Evolutionary conservation across 2,888 invertebrate genomes (phyloP).

Genomic region (Hypomecis atomaria): DNA sequence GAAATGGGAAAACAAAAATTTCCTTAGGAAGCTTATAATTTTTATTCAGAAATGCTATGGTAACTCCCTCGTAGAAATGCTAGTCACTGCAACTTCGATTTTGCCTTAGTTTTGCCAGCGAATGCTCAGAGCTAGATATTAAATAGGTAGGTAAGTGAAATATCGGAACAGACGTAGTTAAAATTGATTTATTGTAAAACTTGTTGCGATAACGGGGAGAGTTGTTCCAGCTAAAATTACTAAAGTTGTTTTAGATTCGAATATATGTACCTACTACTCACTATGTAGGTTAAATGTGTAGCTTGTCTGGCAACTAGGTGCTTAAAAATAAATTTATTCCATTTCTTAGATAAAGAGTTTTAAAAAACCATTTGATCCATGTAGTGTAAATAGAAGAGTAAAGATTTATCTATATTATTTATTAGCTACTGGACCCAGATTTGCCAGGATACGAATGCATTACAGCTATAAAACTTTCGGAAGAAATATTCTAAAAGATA

Average conservation of each 20-base stretch:
- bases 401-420: too few relatives aligned
- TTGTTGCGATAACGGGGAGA: constrained; percentile 46
- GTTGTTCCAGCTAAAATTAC: constrained; percentile 37
- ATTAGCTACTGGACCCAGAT: too few relatives aligned
- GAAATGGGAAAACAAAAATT: background rate
- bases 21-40: background rate
- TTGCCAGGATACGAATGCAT: too few relatives aligned
- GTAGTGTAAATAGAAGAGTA: too few relatives aligned
- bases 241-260: constrained; percentile 28
- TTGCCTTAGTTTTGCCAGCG: constrained; percentile 42
- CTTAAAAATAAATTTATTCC: too few relatives aligned
- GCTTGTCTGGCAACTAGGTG: too few relatives aligned
- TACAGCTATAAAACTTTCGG: too few relatives aligned
- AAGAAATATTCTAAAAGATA: too few relatives aligned
- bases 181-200: constrained; percentile 61
- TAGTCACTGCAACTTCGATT: constrained; percentile 30
- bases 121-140: constrained; percentile 48
- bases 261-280: constrained; percentile 5
- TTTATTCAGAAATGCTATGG: background rate
- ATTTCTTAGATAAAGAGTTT: too few relatives aligned
- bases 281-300: background rate
- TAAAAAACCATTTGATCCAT: too few relatives aligned
- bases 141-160: constrained; percentile 53
- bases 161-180: constrained; percentile 54
- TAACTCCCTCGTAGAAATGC: background rate